Conservation (phyloP, 2,113 vertebrate species). For the Dromiciops gliroides region DNA sequence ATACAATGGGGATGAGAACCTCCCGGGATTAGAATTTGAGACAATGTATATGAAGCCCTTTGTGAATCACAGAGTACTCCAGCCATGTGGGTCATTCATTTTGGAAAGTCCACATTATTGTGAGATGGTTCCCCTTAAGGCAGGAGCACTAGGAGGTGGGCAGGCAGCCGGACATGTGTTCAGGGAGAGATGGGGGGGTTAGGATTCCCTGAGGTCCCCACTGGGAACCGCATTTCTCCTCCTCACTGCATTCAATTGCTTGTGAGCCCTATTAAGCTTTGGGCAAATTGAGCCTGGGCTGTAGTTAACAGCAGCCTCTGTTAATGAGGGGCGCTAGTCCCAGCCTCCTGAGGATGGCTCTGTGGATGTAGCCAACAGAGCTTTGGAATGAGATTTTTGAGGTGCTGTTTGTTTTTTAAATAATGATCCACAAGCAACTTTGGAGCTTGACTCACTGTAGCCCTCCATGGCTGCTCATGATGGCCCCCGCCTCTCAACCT, state of each 20-base stretch:
- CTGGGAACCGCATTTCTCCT: constrained; percentile 76
- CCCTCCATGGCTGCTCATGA: rapidly evolving
- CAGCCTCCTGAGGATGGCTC: constrained; percentile 75
- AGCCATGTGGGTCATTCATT: no score
- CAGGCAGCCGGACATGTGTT: constrained; percentile 30
- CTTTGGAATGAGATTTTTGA: constrained; percentile 67
- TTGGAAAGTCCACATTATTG: no score
- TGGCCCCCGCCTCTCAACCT: no score
- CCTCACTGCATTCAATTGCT: constrained; percentile 75
- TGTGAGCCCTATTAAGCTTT: constrained; percentile 79
- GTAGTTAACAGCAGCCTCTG: constrained; percentile 77
- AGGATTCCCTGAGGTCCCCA: constrained; percentile 57
- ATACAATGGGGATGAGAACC: no score
- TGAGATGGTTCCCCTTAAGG: no score
- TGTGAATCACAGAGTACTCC: no score
- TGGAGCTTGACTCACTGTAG: rapidly evolving
- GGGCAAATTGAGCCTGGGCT: constrained; percentile 74
- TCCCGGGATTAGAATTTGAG: no score
- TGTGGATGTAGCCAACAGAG: constrained; percentile 68
- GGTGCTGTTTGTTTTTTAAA: constrained; percentile 33
- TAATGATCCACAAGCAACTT: background rate
- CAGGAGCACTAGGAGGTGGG: no score
- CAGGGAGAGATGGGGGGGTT: constrained; percentile 46
- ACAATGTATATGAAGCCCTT: no score
- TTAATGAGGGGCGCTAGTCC: constrained; percentile 72